Evolutionary conservation across 2,797 vertebrate species (phyloP).

Genomic region (Lagocephalus sceleratus): DNA sequence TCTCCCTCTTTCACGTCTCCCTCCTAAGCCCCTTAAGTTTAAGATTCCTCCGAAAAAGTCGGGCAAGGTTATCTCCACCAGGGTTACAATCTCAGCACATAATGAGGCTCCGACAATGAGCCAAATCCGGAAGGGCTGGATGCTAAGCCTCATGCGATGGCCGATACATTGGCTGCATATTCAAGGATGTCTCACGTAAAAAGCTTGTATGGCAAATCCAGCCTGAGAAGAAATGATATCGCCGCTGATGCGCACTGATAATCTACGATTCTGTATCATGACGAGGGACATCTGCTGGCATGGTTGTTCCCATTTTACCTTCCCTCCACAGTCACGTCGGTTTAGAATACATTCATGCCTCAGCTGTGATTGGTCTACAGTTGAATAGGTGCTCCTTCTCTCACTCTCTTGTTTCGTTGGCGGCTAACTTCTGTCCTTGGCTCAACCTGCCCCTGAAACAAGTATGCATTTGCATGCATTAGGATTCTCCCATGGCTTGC

Average conservation of each 20-base stretch:
- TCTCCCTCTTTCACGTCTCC: slow-evolving; percentile 24
- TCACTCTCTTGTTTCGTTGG: slow-evolving; percentile 28
- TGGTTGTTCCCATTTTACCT: slow-evolving; percentile 23
- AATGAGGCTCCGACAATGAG: slow-evolving; percentile 51
- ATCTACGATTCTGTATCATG: slow-evolving; percentile 2
- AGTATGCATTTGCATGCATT: slow-evolving; percentile 80
- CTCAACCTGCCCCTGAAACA: slow-evolving; percentile 72
- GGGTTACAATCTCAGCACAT: slow-evolving; percentile 47
- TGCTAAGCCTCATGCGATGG: slow-evolving; percentile 42
- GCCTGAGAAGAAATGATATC: slow-evolving; percentile 10
- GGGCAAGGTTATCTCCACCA: slow-evolving; percentile 60
- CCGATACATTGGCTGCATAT: slow-evolving; percentile 28
- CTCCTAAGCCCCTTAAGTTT: slow-evolving; percentile 37
- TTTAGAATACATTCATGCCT: slow-evolving; percentile 39
- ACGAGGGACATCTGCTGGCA: neutral
- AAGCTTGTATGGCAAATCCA: slow-evolving; percentile 29
- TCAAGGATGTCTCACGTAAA: slow-evolving; percentile 40
- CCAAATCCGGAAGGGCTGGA: slow-evolving; percentile 47
- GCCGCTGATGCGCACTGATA: slow-evolving; percentile 22
- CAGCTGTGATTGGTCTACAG: slow-evolving; percentile 20
- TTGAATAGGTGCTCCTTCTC: slow-evolving; percentile 27
- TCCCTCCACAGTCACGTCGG: slow-evolving; percentile 30
- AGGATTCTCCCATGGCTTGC: slow-evolving; percentile 73
- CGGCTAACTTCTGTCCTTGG: slow-evolving; percentile 68
- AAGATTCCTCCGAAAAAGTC: slow-evolving; percentile 53